A percentile compares a stretch with the other conserved stretches of the same genome.
Evolutionary conservation across 2,797 vertebrate species (phyloP).

Genomic region (Pangasius macronema): DNA sequence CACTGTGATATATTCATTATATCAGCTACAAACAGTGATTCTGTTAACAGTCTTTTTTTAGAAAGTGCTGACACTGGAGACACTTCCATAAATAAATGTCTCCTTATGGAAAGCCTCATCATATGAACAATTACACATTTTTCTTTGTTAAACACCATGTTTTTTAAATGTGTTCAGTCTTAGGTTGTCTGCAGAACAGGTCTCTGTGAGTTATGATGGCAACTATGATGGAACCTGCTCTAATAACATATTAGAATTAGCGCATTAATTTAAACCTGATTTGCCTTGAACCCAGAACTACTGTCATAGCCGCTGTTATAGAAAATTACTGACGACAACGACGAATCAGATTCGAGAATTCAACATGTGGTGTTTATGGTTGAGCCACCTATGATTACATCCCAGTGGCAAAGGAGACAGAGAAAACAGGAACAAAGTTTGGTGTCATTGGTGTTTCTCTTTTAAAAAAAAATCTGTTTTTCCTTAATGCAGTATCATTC

Average conservation of each 20-base stretch:
- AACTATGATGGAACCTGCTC: not conserved
- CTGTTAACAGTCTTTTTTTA: not conserved
- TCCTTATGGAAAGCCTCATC: not conserved
- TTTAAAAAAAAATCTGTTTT: no score
- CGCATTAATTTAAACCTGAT: not conserved
- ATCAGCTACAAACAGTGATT: not conserved
- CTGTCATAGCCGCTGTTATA: not conserved
- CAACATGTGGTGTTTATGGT: not conserved
- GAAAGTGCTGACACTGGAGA: not conserved
- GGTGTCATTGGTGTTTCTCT: not conserved
- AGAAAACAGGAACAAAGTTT: not conserved
- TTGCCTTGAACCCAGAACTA: not conserved
- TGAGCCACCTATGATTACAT: not conserved
- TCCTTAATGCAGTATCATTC: no score
- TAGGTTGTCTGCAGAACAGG: not conserved
- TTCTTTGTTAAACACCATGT: not conserved
- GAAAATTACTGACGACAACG: not conserved
- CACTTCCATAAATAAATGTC: not conserved
- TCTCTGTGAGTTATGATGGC: not conserved
- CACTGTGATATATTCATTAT: not conserved
- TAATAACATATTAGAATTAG: not conserved
- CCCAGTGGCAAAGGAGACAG: not conserved
- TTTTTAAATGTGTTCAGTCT: not conserved
- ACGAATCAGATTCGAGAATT: not conserved
- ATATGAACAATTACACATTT: not conserved